A percentile compares a stretch with the other conserved stretches of the same genome.
These are phyloP conservation scores for Eubasilissa regina DNA, from an alignment of 1,140 invertebrate genomes.

Conservation along the genomic window DNA sequence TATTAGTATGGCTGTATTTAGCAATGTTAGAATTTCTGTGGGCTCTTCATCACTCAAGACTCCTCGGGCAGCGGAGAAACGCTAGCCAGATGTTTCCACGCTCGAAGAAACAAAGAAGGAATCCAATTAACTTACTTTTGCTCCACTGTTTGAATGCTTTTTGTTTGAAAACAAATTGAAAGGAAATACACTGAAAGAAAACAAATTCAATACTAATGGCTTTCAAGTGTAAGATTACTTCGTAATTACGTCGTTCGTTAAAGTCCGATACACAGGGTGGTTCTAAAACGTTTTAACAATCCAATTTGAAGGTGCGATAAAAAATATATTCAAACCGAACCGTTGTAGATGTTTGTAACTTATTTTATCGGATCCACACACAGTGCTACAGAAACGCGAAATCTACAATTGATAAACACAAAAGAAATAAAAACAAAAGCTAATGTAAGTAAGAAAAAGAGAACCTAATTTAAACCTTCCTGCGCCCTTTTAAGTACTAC, in stretches of 20 bases:
- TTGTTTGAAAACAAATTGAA: constrained; percentile 37
- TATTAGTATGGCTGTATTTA: too few relatives aligned
- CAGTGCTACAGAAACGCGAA: too few relatives aligned
- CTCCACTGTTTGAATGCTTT: constrained; percentile 39
- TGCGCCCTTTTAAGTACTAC: too few relatives aligned
- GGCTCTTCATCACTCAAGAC: too few relatives aligned
- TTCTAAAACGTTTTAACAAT: too few relatives aligned
- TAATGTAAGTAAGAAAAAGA: too few relatives aligned
- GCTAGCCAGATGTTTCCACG: constrained; percentile 30
- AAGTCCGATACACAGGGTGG: constrained; percentile 17
- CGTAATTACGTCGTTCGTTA: constrained; percentile 40
- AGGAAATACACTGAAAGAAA: constrained; percentile 40
- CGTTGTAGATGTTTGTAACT: background rate
- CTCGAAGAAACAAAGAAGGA: constrained; percentile 30
- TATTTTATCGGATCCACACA: background rate
- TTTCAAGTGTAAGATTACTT: constrained; percentile 35
- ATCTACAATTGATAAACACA: too few relatives aligned
- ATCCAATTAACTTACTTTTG: constrained; percentile 42
- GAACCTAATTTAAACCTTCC: too few relatives aligned
- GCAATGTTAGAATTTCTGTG: too few relatives aligned
- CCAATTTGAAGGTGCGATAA: background rate
- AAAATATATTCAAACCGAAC: background rate
- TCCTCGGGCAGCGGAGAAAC: too few relatives aligned
- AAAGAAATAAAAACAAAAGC: too few relatives aligned
- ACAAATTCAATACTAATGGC: constrained; percentile 41